Conservation (phyloP, 2,797 vertebrate species). For the Nyctalus aviator region DNA sequence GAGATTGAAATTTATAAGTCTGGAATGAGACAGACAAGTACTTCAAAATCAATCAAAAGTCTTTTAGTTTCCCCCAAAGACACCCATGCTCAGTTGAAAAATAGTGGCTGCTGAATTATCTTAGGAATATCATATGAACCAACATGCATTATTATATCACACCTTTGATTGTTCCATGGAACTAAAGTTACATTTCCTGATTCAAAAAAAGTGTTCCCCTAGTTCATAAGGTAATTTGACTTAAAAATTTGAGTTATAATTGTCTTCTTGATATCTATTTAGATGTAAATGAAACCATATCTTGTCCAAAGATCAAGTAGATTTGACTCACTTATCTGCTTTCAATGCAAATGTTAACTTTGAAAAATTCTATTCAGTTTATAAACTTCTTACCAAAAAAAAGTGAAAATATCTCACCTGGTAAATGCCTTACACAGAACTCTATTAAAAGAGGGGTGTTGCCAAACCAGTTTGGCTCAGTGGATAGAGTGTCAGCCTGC, state of each 20-base stretch:
- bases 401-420: neutral
- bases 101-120: neutral
- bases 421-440: neutral
- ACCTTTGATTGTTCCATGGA: neutral
- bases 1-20: neutral
- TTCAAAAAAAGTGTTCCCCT: neutral
- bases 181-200: neutral
- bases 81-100: neutral
- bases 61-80: conserved; percentile 3
- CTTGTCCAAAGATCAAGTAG: conserved; percentile 25
- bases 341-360: conserved; percentile 31
- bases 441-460: neutral
- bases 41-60: neutral
- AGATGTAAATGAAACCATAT: neutral
- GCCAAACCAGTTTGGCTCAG: no score
- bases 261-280: neutral
- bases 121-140: neutral
- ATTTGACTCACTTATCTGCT: conserved; percentile 21
- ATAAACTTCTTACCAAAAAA: conserved; percentile 4
- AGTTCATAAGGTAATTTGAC: neutral
- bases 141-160: neutral
- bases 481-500: no score
- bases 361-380: conserved; percentile 7
- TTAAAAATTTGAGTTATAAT: conserved; percentile 41
- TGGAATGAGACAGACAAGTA: neutral